phyloP scores from a whole-genome alignment of 2,797 vertebrate species.

The Cottoperca gobio region DNA sequence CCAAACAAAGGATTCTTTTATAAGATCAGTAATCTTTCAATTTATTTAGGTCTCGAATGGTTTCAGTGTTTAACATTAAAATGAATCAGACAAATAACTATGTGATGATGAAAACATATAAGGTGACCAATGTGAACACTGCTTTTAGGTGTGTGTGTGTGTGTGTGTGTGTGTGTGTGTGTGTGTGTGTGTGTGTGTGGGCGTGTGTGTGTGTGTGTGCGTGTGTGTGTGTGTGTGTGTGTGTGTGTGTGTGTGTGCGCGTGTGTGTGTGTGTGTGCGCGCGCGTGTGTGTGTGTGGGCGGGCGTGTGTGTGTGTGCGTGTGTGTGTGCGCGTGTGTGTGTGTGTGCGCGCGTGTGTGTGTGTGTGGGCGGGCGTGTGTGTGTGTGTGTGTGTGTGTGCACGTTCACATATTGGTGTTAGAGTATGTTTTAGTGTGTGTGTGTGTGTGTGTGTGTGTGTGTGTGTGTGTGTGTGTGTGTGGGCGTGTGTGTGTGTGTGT shows the following conservation, averaged over 20 bases:
- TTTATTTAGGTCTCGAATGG: conserved; percentile 50
- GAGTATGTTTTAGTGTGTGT: conserved; percentile 52
- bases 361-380: conserved; percentile 18
- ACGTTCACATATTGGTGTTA: conserved; percentile 28
- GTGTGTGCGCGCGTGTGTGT: conserved; percentile 25
- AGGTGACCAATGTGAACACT: conserved; percentile 46
- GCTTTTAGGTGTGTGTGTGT: conserved; percentile 32
- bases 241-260: too few species aligned
- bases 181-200: conserved; percentile 46
- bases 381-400: background rate
- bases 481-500: too few species aligned
- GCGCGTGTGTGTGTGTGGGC: conserved; percentile 22
- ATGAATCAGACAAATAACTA: conserved; percentile 46
- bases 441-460: conserved; percentile 48
- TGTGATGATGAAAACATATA: conserved; percentile 50
- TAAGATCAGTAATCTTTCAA: conserved; percentile 8
- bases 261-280: too few species aligned
- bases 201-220: too few species aligned
- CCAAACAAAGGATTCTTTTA: conserved; percentile 37
- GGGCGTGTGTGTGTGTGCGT: conserved; percentile 20
- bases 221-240: too few species aligned
- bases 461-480: too few species aligned
- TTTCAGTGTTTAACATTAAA: conserved; percentile 40
- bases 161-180: conserved; percentile 19
- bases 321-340: conserved; percentile 4